Conservation (phyloP, 1,140 invertebrate genomes). For the Caerostris extrusa region DNA sequence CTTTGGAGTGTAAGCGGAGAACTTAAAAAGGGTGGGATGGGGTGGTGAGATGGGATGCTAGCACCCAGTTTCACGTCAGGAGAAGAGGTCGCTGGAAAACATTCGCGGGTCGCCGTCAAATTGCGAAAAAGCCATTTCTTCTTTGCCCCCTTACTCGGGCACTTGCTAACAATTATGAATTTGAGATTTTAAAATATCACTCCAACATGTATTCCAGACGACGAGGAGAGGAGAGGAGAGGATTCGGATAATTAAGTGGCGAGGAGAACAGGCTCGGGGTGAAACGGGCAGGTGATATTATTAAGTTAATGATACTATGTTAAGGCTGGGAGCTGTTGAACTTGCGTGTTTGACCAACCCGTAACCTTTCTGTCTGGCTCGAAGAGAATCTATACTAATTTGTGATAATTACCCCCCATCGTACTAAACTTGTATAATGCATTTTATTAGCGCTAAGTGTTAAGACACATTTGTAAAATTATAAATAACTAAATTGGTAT, state of each 20-base stretch:
- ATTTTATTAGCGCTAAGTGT: too few relatives aligned
- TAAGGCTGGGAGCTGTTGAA: neutral
- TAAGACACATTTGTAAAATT: too few relatives aligned
- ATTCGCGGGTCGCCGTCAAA: constrained; percentile 45
- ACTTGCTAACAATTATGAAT: constrained; percentile 18
- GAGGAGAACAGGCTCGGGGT: neutral
- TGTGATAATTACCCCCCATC: too few relatives aligned
- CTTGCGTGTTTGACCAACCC: neutral
- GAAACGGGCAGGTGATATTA: neutral
- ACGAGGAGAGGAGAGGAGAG: neutral
- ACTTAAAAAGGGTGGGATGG: neutral
- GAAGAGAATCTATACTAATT: too few relatives aligned
- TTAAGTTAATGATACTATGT: neutral
- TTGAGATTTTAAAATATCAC: constrained; percentile 22
- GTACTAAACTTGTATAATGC: too few relatives aligned
- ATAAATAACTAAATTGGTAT: too few relatives aligned
- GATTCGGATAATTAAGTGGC: constrained; percentile 8
- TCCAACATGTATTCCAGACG: neutral
- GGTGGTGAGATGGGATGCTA: constrained; percentile 61
- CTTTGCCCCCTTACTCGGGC: neutral
- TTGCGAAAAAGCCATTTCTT: constrained; percentile 33
- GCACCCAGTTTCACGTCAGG: constrained; percentile 4
- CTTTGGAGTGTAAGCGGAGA: constrained; percentile 31
- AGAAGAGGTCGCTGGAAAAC: constrained; percentile 23
- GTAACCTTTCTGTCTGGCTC: too few relatives aligned